Conservation (phyloP, 1,140 invertebrate species). For the Drosophila pectinifera region DNA sequence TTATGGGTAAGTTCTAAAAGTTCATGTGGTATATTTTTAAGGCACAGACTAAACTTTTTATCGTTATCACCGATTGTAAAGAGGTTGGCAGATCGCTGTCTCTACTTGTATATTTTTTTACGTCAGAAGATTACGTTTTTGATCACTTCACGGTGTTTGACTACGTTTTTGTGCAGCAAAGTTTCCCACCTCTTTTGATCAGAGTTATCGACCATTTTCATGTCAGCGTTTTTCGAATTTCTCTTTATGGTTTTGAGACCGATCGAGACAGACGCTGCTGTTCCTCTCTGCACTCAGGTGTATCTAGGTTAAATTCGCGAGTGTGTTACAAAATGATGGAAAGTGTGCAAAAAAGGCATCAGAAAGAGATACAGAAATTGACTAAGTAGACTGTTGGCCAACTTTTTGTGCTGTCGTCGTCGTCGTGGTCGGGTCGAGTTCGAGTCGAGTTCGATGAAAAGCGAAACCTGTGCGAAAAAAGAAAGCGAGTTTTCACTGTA, state of each 20-base stretch:
- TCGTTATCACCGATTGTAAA: too few relatives aligned
- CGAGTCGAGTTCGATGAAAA: constrained; percentile 53
- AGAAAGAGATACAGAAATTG: constrained; percentile 59
- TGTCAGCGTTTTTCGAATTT: constrained; percentile 8
- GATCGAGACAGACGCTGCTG: constrained; percentile 12
- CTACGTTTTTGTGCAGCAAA: not conserved
- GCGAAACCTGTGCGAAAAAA: constrained; percentile 76
- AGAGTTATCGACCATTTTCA: not conserved
- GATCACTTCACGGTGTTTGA: not conserved
- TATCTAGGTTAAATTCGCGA: constrained; percentile 80
- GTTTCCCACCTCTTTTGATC: not conserved
- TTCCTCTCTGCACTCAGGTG: constrained; percentile 49
- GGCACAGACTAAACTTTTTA: too few relatives aligned
- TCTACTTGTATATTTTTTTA: too few relatives aligned
- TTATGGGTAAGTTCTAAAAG: too few relatives aligned
- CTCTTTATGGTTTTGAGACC: constrained; percentile 8
- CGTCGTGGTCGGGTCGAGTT: constrained; percentile 37
- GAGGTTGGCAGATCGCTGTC: too few relatives aligned
- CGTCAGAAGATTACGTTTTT: too few relatives aligned
- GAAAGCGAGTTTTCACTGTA: constrained; percentile 73
- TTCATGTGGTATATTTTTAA: too few relatives aligned
- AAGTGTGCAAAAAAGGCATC: constrained; percentile 73
- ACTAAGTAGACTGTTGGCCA: constrained; percentile 49
- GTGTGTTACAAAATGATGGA: constrained; percentile 79
- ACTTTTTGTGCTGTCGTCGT: constrained; percentile 39